These are phyloP conservation scores for Coregonus clupeaformis DNA, from an alignment of 2,113 vertebrate species.

Conservation along the genomic window DNA sequence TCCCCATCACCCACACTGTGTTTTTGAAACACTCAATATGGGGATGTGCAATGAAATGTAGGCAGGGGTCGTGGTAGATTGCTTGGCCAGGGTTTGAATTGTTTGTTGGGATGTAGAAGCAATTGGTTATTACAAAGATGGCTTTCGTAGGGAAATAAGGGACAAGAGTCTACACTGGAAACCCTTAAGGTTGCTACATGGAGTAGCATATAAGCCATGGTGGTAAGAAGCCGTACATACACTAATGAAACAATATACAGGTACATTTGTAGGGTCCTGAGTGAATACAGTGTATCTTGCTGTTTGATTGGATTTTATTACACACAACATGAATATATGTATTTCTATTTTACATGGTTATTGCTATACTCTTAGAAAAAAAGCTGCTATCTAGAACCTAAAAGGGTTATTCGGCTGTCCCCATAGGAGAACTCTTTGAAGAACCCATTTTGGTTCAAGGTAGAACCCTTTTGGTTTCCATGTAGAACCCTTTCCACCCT, in stretches of 20 bases:
- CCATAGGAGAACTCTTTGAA: no score
- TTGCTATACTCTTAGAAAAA: constrained; percentile 5
- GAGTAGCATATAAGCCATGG: constrained; percentile 39
- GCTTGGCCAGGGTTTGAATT: constrained; percentile 54
- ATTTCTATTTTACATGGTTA: constrained; percentile 27
- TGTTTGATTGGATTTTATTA: constrained; percentile 64
- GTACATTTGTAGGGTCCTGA: constrained; percentile 48
- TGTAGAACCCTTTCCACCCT: neutral
- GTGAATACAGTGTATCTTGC: constrained; percentile 47
- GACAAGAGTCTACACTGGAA: constrained; percentile 52
- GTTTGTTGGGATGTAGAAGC: constrained; percentile 68
- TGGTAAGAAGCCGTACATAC: constrained; percentile 53
- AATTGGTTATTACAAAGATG: constrained; percentile 73
- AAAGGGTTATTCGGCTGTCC: no score
- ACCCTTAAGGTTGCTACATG: constrained; percentile 40
- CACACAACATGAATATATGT: constrained; percentile 41
- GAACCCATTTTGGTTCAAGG: no score
- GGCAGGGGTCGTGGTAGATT: constrained; percentile 58
- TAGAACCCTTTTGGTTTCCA: no score
- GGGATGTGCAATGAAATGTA: constrained; percentile 67
- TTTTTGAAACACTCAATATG: constrained; percentile 60
- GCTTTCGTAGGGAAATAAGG: constrained; percentile 70
- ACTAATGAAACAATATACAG: constrained; percentile 67
- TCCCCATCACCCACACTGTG: constrained; percentile 52
- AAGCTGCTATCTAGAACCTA: neutral